Evolutionary conservation across 2,888 invertebrate species (phyloP).

Genomic region (Oligia strigilis): DNA sequence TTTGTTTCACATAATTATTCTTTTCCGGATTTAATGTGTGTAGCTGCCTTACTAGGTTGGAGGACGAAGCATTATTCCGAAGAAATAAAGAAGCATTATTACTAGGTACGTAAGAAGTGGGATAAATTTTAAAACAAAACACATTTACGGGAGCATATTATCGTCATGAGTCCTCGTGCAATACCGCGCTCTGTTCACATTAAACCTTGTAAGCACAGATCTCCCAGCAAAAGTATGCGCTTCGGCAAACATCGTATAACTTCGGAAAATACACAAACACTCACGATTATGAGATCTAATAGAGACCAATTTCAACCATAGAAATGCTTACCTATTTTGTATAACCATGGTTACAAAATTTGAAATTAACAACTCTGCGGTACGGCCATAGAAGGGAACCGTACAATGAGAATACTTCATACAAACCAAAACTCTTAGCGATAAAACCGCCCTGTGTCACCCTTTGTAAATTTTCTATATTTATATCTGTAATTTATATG

Average conservation of each 20-base stretch:
- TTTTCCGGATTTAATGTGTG: background rate
- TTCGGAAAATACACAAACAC: background rate
- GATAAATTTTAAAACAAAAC: slow-evolving; percentile 43
- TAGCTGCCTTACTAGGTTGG: background rate
- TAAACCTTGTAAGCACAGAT: slow-evolving; percentile 43
- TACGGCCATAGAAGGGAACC: background rate
- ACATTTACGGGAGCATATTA: slow-evolving; percentile 25
- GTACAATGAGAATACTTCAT: background rate
- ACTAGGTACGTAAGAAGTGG: slow-evolving; percentile 1
- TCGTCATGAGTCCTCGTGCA: slow-evolving; percentile 25
- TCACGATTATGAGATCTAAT: background rate
- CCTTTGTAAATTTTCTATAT: background rate
- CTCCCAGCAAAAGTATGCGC: background rate
- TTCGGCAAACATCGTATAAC: background rate
- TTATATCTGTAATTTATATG: background rate
- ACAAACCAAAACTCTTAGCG: background rate
- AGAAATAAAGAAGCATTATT: slow-evolving; percentile 21
- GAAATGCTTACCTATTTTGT: background rate
- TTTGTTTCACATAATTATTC: slow-evolving; percentile 3
- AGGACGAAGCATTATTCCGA: background rate
- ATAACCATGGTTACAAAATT: background rate
- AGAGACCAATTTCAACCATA: background rate
- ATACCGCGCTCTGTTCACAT: slow-evolving; percentile 43
- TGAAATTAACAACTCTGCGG: background rate
- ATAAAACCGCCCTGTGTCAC: background rate